Evolutionary conservation across 2,113 vertebrate species (phyloP).

Genomic region (Mohoua ochrocephala): DNA sequence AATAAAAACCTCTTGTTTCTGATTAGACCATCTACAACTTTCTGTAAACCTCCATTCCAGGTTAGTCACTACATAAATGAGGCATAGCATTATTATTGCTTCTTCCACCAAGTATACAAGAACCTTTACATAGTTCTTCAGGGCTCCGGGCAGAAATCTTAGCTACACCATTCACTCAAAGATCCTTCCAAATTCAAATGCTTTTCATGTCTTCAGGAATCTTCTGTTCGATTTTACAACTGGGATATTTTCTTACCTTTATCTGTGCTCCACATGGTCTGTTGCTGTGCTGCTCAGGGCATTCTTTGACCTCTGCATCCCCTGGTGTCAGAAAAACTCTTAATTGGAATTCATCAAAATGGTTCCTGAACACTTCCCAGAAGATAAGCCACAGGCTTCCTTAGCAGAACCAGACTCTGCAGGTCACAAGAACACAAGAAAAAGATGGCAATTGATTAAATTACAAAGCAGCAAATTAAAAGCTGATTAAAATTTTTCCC

Average conservation of each 20-base stretch:
- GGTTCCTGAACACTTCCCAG: not conserved
- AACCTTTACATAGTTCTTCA: not conserved
- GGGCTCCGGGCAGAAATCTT: not conserved
- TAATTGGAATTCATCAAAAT: conserved; percentile 46
- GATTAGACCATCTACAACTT: not conserved
- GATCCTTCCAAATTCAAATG: not conserved
- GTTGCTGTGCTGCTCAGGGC: not conserved
- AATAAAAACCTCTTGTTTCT: not conserved
- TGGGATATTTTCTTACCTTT: conserved; percentile 22
- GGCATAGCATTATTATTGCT: not conserved
- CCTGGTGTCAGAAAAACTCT: not conserved
- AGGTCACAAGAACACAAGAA: conserved; percentile 13
- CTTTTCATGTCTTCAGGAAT: not conserved
- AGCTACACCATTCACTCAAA: not conserved
- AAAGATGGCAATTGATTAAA: not conserved
- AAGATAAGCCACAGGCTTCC: not conserved
- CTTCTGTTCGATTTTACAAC: not conserved
- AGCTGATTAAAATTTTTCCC: not conserved
- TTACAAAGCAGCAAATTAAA: not conserved
- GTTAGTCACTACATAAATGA: not conserved
- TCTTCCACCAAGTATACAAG: not conserved
- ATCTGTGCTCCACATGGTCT: not conserved
- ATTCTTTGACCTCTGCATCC: conserved; percentile 24
- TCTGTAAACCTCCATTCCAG: not conserved
- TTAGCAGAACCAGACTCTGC: not conserved